Base-by-base conservation (phyloP, 2,888 invertebrate species). In the Drosophila anomelani region DNA sequence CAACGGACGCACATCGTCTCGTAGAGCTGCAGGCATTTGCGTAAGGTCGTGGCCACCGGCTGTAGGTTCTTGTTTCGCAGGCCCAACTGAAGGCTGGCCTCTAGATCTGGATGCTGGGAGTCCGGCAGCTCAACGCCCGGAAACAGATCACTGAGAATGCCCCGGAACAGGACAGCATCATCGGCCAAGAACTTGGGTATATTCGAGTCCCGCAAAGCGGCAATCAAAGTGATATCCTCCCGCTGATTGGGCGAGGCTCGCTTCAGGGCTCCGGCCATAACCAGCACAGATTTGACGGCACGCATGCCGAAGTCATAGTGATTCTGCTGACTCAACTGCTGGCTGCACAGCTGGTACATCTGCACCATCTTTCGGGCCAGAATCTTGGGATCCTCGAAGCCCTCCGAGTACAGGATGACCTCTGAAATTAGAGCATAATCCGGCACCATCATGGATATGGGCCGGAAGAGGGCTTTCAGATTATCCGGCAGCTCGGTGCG, bases 231-330 rank as follows among this genome's bases (percentile, higher is more conserved):
- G 64, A 95, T 95, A 86, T 97, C 96, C 92, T 98, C 98, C 51
- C 94, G 95, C 86, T 96, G 96, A 90, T 97, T 96, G 0, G 97
- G 97, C 85, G 96, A 95, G 15, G 96, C 96, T 57, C 98, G 94
- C 91, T 98, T 98, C 15, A 98, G 91, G 0, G 96, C 95, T 1
- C 98, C 98, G 0, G 98, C 98, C 97, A 98, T 98, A 3, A 97
- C 97, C 85, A 98, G 93, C 2, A 98, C 98, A 89, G 96, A 97
- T 90, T 98, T 98, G 0, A 98, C 97, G 1, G 98, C 98, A 76
- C 98, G 94, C 97, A 98, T 98, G 41, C 97, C 97, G 87, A 97
- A 98, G 92, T 98, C 98, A 88, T 98, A 98, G 89, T 98, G 98
- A 90, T 97, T 96, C 90, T 98, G 98, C 82, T 97, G 97, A 0